Evolutionary conservation across 1,140 invertebrate species (phyloP), one percentile per base, ranked within the genome.

Genomic region (Druon quercuslanigerum): DNA sequence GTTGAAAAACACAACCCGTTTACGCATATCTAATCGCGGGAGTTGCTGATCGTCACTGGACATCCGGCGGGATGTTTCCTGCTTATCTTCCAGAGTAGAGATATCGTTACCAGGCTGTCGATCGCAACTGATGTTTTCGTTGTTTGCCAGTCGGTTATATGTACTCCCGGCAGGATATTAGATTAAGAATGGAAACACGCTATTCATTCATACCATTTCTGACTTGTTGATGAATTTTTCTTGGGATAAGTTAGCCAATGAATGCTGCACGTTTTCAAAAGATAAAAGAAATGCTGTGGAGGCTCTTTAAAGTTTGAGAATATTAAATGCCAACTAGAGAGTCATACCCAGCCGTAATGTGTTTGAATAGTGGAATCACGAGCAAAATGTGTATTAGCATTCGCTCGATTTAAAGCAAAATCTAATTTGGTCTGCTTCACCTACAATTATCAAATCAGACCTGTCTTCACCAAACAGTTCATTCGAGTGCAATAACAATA

Each of bases 1-100:
- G 89, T 89, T 89, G 88, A 89, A 88, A 89, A 85, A 87, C 85
- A 85, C 88, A 87, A 88, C 84, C 83, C 85, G 87, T 88, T 86
- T 83, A 84, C 81, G 81, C 80, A 83, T 85, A 86, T 87, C 84
- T 84, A 82, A 84, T 86, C 80, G 82, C 78, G 80, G 14, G 33
- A 66, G 25, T 82, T 82, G 83, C 40, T 66, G 60, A 40, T 66
- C 60, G 60, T 66, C 60, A 66, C 60, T 66, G 25, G 25, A 66
- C 60, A 46, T 66, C 60, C 60, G 60, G 40, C 60, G 16, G 25
- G 40, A 46, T n/a, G 60, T 66, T 66, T 66, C 60, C 60, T 66
- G 60, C 8, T 40, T 66, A 66, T 66, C 60, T 40, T 66, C 60
- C 33, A 66, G 40, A 66, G 60, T 66, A 46, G 40, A 66, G 60